Conservation (phyloP, 2,797 vertebrate species). For the Sebastes miniatus region DNA sequence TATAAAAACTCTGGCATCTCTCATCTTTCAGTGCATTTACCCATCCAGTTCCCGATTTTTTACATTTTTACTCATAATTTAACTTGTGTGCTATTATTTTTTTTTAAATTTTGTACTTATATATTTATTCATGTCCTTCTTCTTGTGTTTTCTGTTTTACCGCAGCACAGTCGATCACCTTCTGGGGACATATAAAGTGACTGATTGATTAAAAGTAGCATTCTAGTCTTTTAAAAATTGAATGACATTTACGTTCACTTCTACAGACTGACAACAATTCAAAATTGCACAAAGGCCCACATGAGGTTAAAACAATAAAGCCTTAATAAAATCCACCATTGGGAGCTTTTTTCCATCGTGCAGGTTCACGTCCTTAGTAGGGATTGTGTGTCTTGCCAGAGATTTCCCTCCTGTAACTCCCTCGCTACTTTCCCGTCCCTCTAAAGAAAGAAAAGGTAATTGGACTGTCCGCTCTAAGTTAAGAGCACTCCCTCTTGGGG, state of each 20-base stretch:
- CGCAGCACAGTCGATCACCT: not conserved
- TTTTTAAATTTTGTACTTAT: not conserved
- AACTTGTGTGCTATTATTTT: not conserved
- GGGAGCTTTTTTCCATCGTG: constrained; percentile 40
- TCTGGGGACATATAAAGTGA: not conserved
- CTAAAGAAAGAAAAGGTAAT: constrained; percentile 70
- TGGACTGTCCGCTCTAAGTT: constrained; percentile 66
- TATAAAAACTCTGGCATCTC: not conserved
- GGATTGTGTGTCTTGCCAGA: constrained; percentile 42
- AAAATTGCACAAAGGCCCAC: constrained; percentile 15
- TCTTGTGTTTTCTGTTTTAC: not conserved
- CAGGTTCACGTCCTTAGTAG: constrained; percentile 40
- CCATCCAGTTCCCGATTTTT: no score
- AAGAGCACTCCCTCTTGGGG: constrained; percentile 59
- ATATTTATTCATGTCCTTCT: not conserved
- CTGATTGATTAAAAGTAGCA: not conserved
- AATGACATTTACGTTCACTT: not conserved
- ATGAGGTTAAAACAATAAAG: constrained; percentile 37
- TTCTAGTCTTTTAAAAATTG: not conserved
- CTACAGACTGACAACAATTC: constrained; percentile 4
- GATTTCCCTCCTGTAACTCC: constrained; percentile 49
- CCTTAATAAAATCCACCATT: constrained; percentile 29
- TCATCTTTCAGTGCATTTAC: not conserved
- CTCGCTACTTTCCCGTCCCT: constrained; percentile 19
- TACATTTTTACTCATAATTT: not conserved